These are phyloP conservation scores for Mycetomoellerius zeteki DNA, from an alignment of 1,140 invertebrate genomes.

Conservation along the genomic window DNA sequence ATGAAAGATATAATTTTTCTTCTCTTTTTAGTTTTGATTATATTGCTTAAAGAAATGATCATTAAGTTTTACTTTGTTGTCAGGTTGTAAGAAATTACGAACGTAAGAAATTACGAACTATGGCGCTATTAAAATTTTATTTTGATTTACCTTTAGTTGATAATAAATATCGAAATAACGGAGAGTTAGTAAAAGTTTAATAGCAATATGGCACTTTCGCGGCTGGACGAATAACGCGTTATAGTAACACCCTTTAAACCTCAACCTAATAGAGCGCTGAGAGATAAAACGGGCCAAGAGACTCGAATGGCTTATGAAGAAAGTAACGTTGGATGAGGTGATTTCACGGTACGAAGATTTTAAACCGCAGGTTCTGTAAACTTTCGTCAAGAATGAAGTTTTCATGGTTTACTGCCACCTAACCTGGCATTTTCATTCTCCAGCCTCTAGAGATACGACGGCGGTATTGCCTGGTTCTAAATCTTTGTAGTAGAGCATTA, in stretches of 20 bases:
- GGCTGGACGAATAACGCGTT: constrained; percentile 33
- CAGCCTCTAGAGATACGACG: not conserved
- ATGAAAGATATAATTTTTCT: not conserved
- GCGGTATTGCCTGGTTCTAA: not conserved
- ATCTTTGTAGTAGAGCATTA: not conserved
- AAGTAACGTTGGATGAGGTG: constrained; percentile 70
- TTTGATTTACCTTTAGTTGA: not conserved
- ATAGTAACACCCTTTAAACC: constrained; percentile 46
- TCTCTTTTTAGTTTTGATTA: not conserved
- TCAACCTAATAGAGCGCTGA: constrained; percentile 54
- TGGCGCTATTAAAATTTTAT: not conserved
- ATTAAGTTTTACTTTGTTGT: not conserved
- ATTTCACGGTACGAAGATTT: constrained; percentile 78
- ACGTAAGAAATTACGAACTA: not conserved
- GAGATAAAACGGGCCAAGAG: constrained; percentile 34
- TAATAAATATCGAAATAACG: constrained; percentile 13
- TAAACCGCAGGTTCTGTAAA: constrained; percentile 67
- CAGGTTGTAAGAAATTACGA: not conserved
- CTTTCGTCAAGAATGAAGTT: constrained; percentile 71
- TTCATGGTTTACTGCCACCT: constrained; percentile 70
- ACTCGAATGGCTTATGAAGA: constrained; percentile 55
- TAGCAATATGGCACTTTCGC: constrained; percentile 37
- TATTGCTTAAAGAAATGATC: not conserved
- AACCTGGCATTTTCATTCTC: constrained; percentile 31
- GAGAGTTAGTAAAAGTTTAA: constrained; percentile 35